These are phyloP conservation scores for Watsonalla binaria DNA, from an alignment of 2,888 invertebrate genomes.

Conservation along the genomic window DNA sequence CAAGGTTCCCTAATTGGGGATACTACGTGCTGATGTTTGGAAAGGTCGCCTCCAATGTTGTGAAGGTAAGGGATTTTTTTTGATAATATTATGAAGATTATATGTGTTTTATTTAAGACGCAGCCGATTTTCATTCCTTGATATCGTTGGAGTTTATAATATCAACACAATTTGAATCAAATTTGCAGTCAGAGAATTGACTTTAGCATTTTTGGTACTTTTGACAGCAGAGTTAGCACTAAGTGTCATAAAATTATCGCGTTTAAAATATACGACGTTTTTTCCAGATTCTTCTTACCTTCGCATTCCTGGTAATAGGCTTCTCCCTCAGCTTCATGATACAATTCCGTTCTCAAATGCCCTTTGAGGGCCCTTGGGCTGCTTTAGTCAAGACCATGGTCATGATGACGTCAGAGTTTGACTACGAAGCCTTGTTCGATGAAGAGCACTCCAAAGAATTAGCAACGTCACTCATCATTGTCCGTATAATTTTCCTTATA, in stretches of 20 bases:
- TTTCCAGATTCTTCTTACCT: constrained; percentile 71
- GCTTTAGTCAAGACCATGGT: constrained; percentile 77
- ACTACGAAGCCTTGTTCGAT: constrained; percentile 71
- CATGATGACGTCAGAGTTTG: constrained; percentile 81
- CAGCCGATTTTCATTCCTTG: no score
- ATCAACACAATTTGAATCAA: no score
- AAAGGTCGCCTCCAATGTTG: constrained; percentile 76
- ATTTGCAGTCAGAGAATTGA: no score
- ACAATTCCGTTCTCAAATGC: constrained; percentile 69
- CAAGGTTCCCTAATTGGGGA: constrained; percentile 78
- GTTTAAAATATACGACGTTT: background rate
- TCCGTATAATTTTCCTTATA: constrained; percentile 70
- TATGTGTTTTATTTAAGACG: no score
- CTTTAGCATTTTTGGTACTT: no score
- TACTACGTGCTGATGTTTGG: constrained; percentile 81
- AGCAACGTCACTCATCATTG: constrained; percentile 58
- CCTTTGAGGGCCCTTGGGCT: constrained; percentile 74
- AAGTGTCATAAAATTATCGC: no score
- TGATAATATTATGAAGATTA: no score
- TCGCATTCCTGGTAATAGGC: constrained; percentile 73
- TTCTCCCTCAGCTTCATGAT: constrained; percentile 78
- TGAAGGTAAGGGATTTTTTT: constrained; percentile 54
- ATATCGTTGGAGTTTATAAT: no score
- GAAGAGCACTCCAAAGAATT: constrained; percentile 56
- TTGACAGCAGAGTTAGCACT: no score